Percentiles rank a stretch among this genome's conserved stretches.
Evolutionary conservation across 2,888 invertebrate species (phyloP).

Genomic region (Chrysina gloriosa): DNA sequence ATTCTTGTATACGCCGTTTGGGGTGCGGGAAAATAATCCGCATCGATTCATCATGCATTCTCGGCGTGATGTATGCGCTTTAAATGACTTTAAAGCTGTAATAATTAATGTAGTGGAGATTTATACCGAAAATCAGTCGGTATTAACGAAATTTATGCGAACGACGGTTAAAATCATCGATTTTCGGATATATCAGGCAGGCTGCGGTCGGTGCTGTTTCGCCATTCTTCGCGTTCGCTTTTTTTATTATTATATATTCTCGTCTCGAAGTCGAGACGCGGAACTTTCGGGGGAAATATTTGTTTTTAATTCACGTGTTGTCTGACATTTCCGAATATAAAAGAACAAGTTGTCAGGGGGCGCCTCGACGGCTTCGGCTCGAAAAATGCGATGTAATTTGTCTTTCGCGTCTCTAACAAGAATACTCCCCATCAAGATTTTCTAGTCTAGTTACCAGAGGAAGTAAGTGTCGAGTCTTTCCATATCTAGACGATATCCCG

Average conservation of each 20-base stretch:
- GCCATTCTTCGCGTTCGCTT: background rate
- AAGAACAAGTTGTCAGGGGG: conserved; percentile 40
- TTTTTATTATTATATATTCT: conserved; percentile 23
- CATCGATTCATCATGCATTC: conserved; percentile 4
- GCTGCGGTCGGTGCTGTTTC: background rate
- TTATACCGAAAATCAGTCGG: conserved; percentile 20
- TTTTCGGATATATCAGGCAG: background rate
- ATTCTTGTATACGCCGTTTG: too few relatives aligned
- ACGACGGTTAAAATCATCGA: background rate
- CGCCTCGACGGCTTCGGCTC: conserved; percentile 26
- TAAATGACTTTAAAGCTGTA: conserved; percentile 7
- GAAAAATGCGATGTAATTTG: conserved; percentile 48
- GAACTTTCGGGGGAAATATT: conserved; percentile 25
- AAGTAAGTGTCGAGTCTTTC: conserved; percentile 46
- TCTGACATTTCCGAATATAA: conserved; percentile 40
- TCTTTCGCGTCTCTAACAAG: conserved; percentile 46
- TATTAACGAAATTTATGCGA: conserved; percentile 1
- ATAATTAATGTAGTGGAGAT: conserved; percentile 16
- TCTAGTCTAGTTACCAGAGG: conserved; percentile 47
- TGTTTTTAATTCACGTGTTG: conserved; percentile 36
- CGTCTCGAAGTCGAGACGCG: background rate
- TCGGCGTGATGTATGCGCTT: background rate
- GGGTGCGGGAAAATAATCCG: conserved; percentile 21
- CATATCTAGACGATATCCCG: conserved; percentile 24
- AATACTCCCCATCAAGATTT: conserved; percentile 47